Conservation (phyloP, 1,140 invertebrate genomes). For the Laupala kohalensis region DNA sequence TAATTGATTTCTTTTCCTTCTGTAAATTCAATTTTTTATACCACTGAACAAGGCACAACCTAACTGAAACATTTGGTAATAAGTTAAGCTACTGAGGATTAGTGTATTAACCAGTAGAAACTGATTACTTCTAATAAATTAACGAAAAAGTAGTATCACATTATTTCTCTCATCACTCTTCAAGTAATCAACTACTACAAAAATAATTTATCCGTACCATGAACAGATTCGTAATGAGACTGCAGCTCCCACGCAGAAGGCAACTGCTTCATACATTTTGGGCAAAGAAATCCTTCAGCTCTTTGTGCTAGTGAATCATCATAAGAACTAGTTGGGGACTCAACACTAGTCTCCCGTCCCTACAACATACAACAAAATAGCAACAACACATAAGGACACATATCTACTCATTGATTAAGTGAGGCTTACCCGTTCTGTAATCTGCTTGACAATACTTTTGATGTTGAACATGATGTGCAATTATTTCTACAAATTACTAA, state of each 20-base stretch:
- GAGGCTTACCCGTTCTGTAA: slow-evolving; percentile 10
- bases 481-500: too few species aligned
- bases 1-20: too few species aligned
- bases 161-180: not conserved
- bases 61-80: too few species aligned
- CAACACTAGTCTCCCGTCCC: not conserved
- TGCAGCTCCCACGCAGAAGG: slow-evolving; percentile 24
- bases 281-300: slow-evolving; percentile 32
- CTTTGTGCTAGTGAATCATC: not conserved
- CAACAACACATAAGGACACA: not conserved
- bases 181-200: not conserved
- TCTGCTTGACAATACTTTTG: slow-evolving; percentile 11
- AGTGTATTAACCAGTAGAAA: too few species aligned
- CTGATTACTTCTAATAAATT: too few species aligned
- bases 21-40: too few species aligned
- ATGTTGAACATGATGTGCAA: slow-evolving; percentile 11
- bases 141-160: not conserved
- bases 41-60: too few species aligned
- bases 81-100: too few species aligned
- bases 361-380: not conserved
- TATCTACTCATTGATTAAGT: too few species aligned
- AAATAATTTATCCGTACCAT: slow-evolving; percentile 1
- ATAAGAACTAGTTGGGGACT: not conserved
- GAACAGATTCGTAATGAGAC: slow-evolving; percentile 20
- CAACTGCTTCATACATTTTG: slow-evolving; percentile 28